Evolutionary conservation across 2,797 vertebrate genomes (phyloP).

Genomic region (Sebastiscus albofasciatus): DNA sequence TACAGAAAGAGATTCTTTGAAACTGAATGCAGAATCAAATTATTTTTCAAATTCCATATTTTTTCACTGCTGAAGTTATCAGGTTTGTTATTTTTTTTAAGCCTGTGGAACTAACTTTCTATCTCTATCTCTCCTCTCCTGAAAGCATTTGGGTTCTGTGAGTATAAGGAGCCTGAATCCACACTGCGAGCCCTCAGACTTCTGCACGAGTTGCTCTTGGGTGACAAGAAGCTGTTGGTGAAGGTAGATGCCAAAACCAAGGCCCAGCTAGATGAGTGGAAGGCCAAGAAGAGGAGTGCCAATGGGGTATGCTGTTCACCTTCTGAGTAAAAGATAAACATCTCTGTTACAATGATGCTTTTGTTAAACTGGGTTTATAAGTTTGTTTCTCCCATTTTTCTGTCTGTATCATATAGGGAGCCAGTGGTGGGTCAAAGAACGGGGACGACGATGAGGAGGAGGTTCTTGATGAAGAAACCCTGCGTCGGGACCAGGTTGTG

Average conservation of each 20-base stretch:
- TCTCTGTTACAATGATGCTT: not conserved
- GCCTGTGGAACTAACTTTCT: not conserved
- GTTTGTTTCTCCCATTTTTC: not conserved
- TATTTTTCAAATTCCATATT: not conserved
- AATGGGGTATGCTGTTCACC: slow-evolving; percentile 87
- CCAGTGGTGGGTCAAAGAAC: slow-evolving; percentile 71
- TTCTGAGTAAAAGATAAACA: not conserved
- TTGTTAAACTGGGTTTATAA: not conserved
- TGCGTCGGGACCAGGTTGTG: slow-evolving; percentile 94
- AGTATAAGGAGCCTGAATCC: slow-evolving; percentile 98
- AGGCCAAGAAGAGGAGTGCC: slow-evolving; percentile 94
- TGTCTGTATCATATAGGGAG: slow-evolving; percentile 35
- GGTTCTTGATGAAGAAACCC: slow-evolving; percentile 94
- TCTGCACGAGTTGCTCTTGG: slow-evolving; percentile 95
- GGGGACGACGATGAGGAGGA: slow-evolving; percentile 83
- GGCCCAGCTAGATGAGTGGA: slow-evolving; percentile 98
- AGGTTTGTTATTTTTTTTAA: not conserved
- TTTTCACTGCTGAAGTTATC: not conserved
- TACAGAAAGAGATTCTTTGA: not conserved
- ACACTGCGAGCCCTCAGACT: slow-evolving; percentile 94
- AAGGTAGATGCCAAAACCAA: slow-evolving; percentile 99
- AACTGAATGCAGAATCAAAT: not conserved
- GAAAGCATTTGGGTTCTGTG: slow-evolving; percentile 97
- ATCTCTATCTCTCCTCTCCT: not conserved
- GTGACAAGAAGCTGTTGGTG: slow-evolving; percentile 97